Evolutionary conservation across 1,140 invertebrate genomes (phyloP), one percentile per base, ranked within the genome.

Genomic region (Drosophila persimilis): DNA sequence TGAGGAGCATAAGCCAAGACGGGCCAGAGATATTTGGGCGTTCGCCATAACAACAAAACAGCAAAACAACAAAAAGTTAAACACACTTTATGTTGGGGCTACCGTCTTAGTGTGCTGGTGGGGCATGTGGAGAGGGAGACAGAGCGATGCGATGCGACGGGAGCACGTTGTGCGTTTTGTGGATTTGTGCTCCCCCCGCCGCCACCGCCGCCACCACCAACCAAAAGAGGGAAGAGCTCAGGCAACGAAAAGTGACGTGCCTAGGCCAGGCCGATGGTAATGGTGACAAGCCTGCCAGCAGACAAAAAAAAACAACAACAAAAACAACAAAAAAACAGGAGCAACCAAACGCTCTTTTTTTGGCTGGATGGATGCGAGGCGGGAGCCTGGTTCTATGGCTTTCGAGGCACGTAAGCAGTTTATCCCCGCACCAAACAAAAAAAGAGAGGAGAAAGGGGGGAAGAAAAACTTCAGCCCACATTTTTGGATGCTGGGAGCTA

Each of bases 81-180:
- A 86, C 73, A 85, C 81, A 85, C 67, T 85, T 85, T 85, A 85
- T 85, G 81, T 81, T 86, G 72, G 71, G 73, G 61, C 44, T 50
- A 9, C 50, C 50, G 20, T 15, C 24, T 48, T 48, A 51, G 20
- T 24, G 43, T 20, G 47, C 15, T 20, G 20, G 20, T 52, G 76
- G 73, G 69, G 73, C 17, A 39, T 57, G 54, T 55, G 22, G 45
- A 47, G 56, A 55, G 57, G 20, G 20, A 20, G 20, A 20, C 20
- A 20, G 20, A 20, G 20, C 20, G 20, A 20, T 20, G 20, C 20
- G 20, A 24, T 24, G 24, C 24, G 44, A 7, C 15, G 35, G 35
- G 43, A 48, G 43, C 52, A 58, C 17, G 54, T 13, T 56, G 63
- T 69, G 65, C 63, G 65, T 69, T 67, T 43, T 56, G 47, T 73